A percentile compares a stretch with the other conserved stretches of the same genome.
Evolutionary conservation across 1,140 invertebrate genomes (phyloP).

Genomic region (Episyrphus balteatus): DNA sequence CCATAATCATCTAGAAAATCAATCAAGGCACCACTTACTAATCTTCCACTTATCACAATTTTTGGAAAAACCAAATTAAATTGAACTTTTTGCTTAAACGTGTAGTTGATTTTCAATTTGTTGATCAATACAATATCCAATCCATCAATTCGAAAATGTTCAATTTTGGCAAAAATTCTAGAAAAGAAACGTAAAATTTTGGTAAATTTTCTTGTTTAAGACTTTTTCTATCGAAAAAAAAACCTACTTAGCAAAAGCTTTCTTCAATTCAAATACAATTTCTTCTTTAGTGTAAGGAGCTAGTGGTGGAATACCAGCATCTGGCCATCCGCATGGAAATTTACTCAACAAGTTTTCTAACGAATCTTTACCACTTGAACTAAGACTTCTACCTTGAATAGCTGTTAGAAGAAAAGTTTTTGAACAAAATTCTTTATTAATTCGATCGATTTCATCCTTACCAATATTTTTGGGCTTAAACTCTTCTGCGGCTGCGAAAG

Average conservation of each 20-base stretch:
- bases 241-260: slow-evolving; percentile 29
- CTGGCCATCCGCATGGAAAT: slow-evolving; percentile 27
- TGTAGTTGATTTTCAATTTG: slow-evolving; percentile 29
- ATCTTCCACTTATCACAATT: slow-evolving; percentile 17
- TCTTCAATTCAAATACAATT: slow-evolving; percentile 19
- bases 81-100: slow-evolving; percentile 31
- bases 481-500: too few relatives aligned
- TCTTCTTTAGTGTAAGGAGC: slow-evolving; percentile 32
- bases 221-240: too few relatives aligned
- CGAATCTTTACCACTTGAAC: slow-evolving; percentile 15
- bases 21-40: slow-evolving; percentile 24
- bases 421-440: too few relatives aligned
- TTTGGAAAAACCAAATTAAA: slow-evolving; percentile 20
- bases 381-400: too few relatives aligned
- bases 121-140: slow-evolving; percentile 24
- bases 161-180: neutral
- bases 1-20: slow-evolving; percentile 22
- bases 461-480: too few relatives aligned
- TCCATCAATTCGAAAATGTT: slow-evolving; percentile 32
- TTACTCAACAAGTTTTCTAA: slow-evolving; percentile 20
- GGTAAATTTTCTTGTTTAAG: too few relatives aligned
- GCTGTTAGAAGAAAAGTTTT: too few relatives aligned
- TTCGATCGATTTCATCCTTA: too few relatives aligned
- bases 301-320: slow-evolving; percentile 26
- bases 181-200: too few relatives aligned